phyloP scores from a whole-genome alignment of 2,797 vertebrate genomes.

The Ciconia nigra region DNA sequence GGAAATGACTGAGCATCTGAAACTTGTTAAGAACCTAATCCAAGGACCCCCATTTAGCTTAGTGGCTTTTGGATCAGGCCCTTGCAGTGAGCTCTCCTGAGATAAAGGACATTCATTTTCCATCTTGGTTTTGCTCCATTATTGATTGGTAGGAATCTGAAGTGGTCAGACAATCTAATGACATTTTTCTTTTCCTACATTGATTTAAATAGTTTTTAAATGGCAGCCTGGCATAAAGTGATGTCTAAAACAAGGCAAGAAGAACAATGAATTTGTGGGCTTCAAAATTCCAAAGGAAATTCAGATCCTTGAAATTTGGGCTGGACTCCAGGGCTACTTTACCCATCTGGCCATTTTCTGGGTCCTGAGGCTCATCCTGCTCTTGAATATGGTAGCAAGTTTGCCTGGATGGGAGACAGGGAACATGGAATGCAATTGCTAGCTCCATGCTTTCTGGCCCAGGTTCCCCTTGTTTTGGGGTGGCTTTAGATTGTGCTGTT shows the following conservation, averaged over 20 bases:
- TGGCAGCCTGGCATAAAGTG: background rate
- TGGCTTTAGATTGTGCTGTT: background rate
- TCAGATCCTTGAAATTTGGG: background rate
- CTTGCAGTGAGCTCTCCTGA: background rate
- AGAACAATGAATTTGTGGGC: background rate
- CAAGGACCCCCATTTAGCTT: background rate
- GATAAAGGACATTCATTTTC: background rate
- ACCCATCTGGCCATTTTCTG: background rate
- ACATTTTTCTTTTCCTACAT: background rate
- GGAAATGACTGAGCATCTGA: conserved; percentile 53
- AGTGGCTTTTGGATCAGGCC: conserved; percentile 1
- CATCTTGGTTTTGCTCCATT: background rate
- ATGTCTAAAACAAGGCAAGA: background rate
- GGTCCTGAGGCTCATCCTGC: background rate
- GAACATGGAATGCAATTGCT: background rate
- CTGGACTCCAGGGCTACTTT: background rate
- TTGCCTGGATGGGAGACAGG: background rate
- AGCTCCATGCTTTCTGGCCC: background rate
- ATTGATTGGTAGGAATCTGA: background rate
- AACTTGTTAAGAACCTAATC: conserved; percentile 43
- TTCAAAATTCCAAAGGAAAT: background rate
- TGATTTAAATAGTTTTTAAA: background rate
- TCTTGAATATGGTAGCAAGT: background rate
- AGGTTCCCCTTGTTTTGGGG: background rate
- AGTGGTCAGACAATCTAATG: background rate